phyloP scores from a whole-genome alignment of 2,797 vertebrate genomes.

The Echiichthys vipera region DNA sequence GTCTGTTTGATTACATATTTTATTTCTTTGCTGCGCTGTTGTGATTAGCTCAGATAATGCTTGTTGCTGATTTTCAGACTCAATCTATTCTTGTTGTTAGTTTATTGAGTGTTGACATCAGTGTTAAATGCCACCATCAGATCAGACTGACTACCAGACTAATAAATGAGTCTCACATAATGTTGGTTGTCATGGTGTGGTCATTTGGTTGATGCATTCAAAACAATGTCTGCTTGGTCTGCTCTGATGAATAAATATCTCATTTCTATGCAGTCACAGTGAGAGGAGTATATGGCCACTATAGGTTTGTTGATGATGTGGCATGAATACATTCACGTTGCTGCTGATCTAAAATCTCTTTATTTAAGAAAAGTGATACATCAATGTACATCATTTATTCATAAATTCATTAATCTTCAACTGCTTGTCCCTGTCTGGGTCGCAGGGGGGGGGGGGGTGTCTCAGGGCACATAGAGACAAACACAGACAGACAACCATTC shows the following conservation, averaged over 20 bases:
- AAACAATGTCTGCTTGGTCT: neutral
- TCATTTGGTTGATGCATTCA: conserved; percentile 27
- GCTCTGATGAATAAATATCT: conserved; percentile 15
- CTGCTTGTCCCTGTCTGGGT: too few relatives aligned
- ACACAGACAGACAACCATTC: too few relatives aligned
- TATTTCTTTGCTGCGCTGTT: conserved; percentile 3
- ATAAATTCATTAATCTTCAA: too few relatives aligned
- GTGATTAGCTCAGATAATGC: neutral
- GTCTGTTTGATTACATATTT: neutral
- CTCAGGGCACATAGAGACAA: too few relatives aligned
- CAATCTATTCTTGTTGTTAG: conserved; percentile 20
- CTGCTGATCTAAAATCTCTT: too few relatives aligned
- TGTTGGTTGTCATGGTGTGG: conserved; percentile 11
- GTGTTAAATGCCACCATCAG: conserved; percentile 48
- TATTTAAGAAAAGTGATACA: too few relatives aligned
- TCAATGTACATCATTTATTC: too few relatives aligned
- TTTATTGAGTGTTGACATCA: conserved; percentile 40
- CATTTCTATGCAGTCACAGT: conserved; percentile 12
- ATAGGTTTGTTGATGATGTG: neutral
- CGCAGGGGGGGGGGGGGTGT: too few relatives aligned
- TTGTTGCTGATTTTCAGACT: conserved; percentile 16
- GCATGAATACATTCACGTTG: neutral
- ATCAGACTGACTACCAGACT: conserved; percentile 39
- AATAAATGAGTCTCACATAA: conserved; percentile 40
- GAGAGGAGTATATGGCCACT: neutral